Evolutionary conservation across 2,888 invertebrate species (phyloP).

Genomic region (Hemicrepidius hirtus): DNA sequence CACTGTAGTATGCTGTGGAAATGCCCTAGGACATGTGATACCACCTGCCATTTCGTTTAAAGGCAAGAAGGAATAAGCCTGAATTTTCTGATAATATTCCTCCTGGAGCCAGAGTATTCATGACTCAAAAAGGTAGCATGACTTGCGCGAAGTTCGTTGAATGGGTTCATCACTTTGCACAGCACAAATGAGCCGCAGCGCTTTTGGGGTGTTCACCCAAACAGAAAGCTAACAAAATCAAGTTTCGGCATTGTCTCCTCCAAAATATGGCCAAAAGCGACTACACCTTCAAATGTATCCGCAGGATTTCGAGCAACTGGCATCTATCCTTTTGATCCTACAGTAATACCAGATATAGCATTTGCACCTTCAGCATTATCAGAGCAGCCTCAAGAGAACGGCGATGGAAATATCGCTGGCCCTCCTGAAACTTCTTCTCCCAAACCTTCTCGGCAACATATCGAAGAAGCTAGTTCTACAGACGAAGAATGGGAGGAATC

Average conservation of each 20-base stretch:
- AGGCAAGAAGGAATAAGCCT: slow-evolving; percentile 59
- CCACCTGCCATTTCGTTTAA: slow-evolving; percentile 63
- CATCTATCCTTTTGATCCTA: slow-evolving; percentile 2
- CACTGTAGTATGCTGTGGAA: slow-evolving; percentile 63
- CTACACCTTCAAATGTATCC: not conserved
- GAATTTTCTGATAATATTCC: slow-evolving; percentile 58
- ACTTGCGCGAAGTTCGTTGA: slow-evolving; percentile 24
- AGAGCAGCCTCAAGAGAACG: no score
- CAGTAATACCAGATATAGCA: not conserved
- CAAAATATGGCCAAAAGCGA: slow-evolving; percentile 15
- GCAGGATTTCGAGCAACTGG: slow-evolving; percentile 6
- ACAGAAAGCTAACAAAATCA: slow-evolving; percentile 8
- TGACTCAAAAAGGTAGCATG: slow-evolving; percentile 62
- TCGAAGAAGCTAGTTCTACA: no score
- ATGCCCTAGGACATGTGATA: slow-evolving; percentile 43
- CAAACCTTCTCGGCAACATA: no score
- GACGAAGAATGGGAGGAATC: no score
- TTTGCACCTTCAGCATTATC: no score
- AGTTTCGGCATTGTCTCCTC: slow-evolving; percentile 10
- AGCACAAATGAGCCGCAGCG: slow-evolving; percentile 53
- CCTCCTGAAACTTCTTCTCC: no score
- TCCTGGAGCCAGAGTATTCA: slow-evolving; percentile 54
- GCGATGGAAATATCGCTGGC: no score
- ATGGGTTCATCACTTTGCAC: slow-evolving; percentile 59
- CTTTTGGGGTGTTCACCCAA: not conserved